Evolutionary conservation across 2,113 vertebrate species (phyloP).

Genomic region (Zootoca vivipara): DNA sequence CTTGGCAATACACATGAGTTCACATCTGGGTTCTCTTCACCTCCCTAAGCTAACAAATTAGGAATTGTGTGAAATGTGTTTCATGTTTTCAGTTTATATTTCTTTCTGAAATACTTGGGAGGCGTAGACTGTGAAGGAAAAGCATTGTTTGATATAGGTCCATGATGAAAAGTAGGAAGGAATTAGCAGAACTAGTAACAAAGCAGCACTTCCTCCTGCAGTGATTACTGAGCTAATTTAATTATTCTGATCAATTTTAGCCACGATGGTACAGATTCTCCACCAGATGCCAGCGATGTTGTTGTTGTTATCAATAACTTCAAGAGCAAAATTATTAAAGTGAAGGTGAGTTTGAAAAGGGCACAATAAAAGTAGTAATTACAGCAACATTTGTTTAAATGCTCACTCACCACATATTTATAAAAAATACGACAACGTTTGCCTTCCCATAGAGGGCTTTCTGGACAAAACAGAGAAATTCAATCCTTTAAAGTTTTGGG

Average conservation of each 20-base stretch:
- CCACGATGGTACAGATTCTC: slow-evolving; percentile 96
- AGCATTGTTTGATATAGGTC: background rate
- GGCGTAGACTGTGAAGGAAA: background rate
- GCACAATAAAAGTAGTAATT: background rate
- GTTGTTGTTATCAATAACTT: slow-evolving; percentile 93
- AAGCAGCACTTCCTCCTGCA: background rate
- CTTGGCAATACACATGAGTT: background rate
- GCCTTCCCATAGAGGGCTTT: background rate
- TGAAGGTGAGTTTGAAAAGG: slow-evolving; percentile 83
- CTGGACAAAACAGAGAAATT: background rate
- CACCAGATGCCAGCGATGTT: slow-evolving; percentile 86
- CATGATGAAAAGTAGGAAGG: background rate
- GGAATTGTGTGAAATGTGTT: background rate
- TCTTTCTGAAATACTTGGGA: slow-evolving; percentile 7
- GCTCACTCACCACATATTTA: no score
- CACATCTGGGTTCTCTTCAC: background rate
- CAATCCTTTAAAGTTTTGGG: background rate
- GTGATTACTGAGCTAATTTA: slow-evolving; percentile 1
- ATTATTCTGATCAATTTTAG: slow-evolving; percentile 78
- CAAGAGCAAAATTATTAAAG: slow-evolving; percentile 97
- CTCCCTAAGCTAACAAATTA: background rate
- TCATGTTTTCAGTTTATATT: background rate
- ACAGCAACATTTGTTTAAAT: background rate
- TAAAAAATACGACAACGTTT: background rate
- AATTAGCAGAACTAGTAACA: background rate